Base-by-base conservation (phyloP, 2,888 invertebrate genomes). In the Scelioninae gen. 1 region DNA sequence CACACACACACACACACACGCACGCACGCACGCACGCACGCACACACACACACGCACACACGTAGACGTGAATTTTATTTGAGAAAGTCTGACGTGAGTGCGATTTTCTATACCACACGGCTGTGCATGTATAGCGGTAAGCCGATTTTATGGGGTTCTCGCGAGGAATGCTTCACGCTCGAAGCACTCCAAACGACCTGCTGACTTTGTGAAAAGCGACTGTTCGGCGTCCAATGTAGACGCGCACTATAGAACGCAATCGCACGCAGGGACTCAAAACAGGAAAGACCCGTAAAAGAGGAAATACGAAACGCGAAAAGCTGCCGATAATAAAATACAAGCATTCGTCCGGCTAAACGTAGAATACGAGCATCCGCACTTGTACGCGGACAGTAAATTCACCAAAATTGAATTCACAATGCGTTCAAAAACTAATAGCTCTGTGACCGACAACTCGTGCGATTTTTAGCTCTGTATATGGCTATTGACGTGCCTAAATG, bases 121-220 rank as follows among this genome's bases (percentile, higher is more conserved):
- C 58, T 66, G 76, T 53, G 65, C 76, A 55, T 60, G 86, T 86
- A 86, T 88, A 86, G 87, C 75, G 85, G 87, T 88, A 89, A 89
- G 88, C 89, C 89, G 89, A 90, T 90, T 89, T 90, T 90, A 89
- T 88, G 85, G 86, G 86, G 83, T 88, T 87, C 87, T 88, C 84
- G 85, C 85, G 84, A 81, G 81, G 84, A 85, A 86, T 88, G 86
- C 84, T 85, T 84, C 83, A 83, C 74, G 84, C 82, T 79, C 82
- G 84, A 78, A 86, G 84, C 85, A 81, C 86, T 79, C 79, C 77
- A 83, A 87, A 87, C 86, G 86, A 88, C 83, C 87, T 86, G 89
- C 88, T 88, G 89, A 89, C 89, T 88, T 78, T 83, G 88, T 85
- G 79, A 84, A 84, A 88, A 88, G 86, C 85, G 86, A 86, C 88